Evolutionary conservation across 23 tunicate genomes (phyloP).

Genomic region (Trididemnum miniatum): DNA sequence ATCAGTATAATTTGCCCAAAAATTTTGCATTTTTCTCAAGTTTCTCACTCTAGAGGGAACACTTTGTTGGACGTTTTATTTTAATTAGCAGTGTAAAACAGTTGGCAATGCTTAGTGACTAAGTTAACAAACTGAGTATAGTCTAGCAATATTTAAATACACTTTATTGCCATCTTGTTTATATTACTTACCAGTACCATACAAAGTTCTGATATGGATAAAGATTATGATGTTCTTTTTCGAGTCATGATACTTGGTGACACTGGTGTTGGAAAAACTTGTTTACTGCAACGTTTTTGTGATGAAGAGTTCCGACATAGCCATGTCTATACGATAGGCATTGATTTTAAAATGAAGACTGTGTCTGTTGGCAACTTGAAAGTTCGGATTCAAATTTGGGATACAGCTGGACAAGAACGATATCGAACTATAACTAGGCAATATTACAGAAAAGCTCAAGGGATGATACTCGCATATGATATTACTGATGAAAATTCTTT

Average conservation of each 20-base stretch:
- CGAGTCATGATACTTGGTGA: slow-evolving; percentile 76
- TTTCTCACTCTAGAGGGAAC: too few species aligned
- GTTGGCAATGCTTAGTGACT: too few species aligned
- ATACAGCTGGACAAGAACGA: slow-evolving; percentile 86
- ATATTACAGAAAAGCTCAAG: slow-evolving; percentile 80
- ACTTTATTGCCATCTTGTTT: too few species aligned
- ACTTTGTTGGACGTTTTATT: too few species aligned
- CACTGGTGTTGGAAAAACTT: slow-evolving; percentile 87
- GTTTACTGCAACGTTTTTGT: slow-evolving; percentile 75
- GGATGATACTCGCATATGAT: slow-evolving; percentile 68
- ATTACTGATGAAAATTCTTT: slow-evolving; percentile 65
- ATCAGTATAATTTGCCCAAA: too few species aligned
- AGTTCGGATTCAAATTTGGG: slow-evolving; percentile 85
- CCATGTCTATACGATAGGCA: slow-evolving; percentile 83
- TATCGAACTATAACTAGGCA: slow-evolving; percentile 79
- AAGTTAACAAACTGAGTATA: too few species aligned
- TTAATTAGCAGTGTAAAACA: too few species aligned
- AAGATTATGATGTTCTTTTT: slow-evolving; percentile 78
- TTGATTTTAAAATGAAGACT: slow-evolving; percentile 84
- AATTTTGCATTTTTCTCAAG: too few species aligned
- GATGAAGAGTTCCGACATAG: slow-evolving; percentile 82
- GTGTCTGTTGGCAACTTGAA: slow-evolving; percentile 45
- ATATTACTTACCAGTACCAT: too few species aligned
- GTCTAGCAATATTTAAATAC: too few species aligned
- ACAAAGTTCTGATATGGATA: too few species aligned